These are phyloP conservation scores for Notodonta dromedarius DNA, from an alignment of 2,888 invertebrate genomes.

Conservation along the genomic window DNA sequence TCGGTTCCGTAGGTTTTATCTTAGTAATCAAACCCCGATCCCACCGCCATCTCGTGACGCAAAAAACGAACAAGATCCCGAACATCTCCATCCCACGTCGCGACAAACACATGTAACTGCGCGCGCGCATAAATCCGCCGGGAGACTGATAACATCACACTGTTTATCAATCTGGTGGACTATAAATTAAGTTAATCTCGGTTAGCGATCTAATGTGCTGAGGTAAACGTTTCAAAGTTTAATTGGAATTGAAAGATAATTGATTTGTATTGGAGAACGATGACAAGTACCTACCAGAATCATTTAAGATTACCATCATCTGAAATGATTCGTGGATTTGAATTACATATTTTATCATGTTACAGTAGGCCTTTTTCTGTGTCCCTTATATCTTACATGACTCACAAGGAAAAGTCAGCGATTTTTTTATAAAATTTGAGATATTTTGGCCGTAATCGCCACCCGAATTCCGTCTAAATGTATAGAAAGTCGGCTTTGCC, in stretches of 20 bases:
- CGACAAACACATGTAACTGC: constrained; percentile 34
- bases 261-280: neutral
- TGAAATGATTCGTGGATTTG: too few species aligned
- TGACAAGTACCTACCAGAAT: neutral
- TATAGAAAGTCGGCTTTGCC: too few species aligned
- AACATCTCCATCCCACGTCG: constrained; percentile 44
- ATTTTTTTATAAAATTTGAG: too few species aligned
- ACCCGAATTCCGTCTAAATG: too few species aligned
- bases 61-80: neutral
- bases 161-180: constrained; percentile 53
- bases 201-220: constrained; percentile 33
- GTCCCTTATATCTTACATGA: too few species aligned
- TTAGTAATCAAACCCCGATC: constrained; percentile 1
- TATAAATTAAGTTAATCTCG: constrained; percentile 53
- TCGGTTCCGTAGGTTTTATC: neutral
- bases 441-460: too few species aligned
- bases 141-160: constrained; percentile 49
- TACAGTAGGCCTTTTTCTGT: too few species aligned
- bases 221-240: constrained; percentile 31
- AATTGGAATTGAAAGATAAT: constrained; percentile 34
- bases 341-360: too few species aligned
- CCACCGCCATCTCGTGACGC: constrained; percentile 5
- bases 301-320: too few species aligned
- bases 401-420: too few species aligned
- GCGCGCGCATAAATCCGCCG: constrained; percentile 51